A percentile compares a stretch with the other conserved stretches of the same genome.
These are phyloP conservation scores for Camptogramma bilineatum DNA, from an alignment of 2,888 invertebrate species.

Conservation along the genomic window DNA sequence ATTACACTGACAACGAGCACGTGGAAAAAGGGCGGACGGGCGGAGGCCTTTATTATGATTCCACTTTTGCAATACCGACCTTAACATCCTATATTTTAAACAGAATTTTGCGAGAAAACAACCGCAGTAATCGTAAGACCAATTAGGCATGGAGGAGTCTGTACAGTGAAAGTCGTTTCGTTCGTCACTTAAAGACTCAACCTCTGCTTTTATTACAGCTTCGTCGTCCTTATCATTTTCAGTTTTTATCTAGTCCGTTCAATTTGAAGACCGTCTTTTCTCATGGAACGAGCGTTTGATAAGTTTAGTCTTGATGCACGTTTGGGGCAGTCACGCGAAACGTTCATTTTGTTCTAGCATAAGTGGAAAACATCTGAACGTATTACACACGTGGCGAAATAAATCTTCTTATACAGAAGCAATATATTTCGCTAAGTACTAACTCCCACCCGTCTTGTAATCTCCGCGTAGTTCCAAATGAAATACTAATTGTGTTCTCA, in stretches of 20 bases:
- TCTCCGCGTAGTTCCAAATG: slow-evolving; percentile 57
- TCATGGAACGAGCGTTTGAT: slow-evolving; percentile 37
- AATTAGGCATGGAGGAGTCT: slow-evolving; percentile 62
- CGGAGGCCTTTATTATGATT: slow-evolving; percentile 58
- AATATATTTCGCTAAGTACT: slow-evolving; percentile 54
- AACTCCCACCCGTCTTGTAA: slow-evolving; percentile 56
- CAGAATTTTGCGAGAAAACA: slow-evolving; percentile 47
- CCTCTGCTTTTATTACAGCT: slow-evolving; percentile 58
- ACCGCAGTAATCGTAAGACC: slow-evolving; percentile 61
- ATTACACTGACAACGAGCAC: slow-evolving; percentile 78
- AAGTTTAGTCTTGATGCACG: slow-evolving; percentile 12
- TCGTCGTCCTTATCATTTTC: slow-evolving; percentile 51
- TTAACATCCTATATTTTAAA: slow-evolving; percentile 55
- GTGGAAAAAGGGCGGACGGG: slow-evolving; percentile 67
- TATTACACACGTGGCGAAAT: slow-evolving; percentile 45
- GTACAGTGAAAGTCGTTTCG: slow-evolving; percentile 57
- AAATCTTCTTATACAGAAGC: slow-evolving; percentile 52
- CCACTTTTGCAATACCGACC: slow-evolving; percentile 53
- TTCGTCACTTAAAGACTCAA: slow-evolving; percentile 58
- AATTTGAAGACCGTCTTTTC: slow-evolving; percentile 29
- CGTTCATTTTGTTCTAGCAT: slow-evolving; percentile 47
- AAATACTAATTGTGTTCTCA: slow-evolving; percentile 63
- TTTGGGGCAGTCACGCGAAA: slow-evolving; percentile 46
- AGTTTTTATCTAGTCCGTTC: slow-evolving; percentile 39
- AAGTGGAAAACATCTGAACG: slow-evolving; percentile 41